Percentiles rank a stretch among this genome's conserved stretches.
These are phyloP conservation scores for Salarias fasciatus DNA, from an alignment of 2,797 vertebrate genomes.

Conservation along the genomic window DNA sequence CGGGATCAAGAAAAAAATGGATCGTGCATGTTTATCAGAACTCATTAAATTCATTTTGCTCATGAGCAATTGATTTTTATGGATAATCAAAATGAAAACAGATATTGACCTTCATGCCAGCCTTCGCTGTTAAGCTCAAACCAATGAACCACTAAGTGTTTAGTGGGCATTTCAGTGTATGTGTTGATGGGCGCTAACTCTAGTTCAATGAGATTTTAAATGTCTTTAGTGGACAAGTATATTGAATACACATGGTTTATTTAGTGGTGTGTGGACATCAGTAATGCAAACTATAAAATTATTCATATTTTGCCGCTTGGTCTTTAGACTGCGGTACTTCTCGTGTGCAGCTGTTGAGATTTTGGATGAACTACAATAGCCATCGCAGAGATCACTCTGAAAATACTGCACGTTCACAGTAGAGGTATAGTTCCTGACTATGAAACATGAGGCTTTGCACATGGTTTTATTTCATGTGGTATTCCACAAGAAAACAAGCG, in stretches of 20 bases:
- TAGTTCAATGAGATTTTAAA: conserved; percentile 7
- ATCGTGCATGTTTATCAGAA: conserved; percentile 34
- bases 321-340: neutral
- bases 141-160: conserved; percentile 7
- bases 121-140: conserved; percentile 1
- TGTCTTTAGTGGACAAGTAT: conserved; percentile 4
- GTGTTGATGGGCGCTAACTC: conserved; percentile 16
- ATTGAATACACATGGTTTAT: conserved; percentile 1
- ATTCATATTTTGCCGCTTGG: neutral
- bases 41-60: conserved; percentile 51
- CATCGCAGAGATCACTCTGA: conserved; percentile 9
- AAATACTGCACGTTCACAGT: neutral
- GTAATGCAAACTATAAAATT: neutral
- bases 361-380: conserved; percentile 4
- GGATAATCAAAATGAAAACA: conserved; percentile 46
- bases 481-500: conserved; percentile 27
- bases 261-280: neutral
- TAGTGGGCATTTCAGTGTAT: conserved; percentile 6
- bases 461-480: conserved; percentile 20
- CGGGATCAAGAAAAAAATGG: conserved; percentile 26
- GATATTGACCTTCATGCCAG: conserved; percentile 37
- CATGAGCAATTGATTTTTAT: conserved; percentile 47
- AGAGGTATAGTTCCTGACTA: neutral
- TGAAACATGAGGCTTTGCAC: conserved; percentile 1
- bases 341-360: neutral